A percentile compares a stretch with the other conserved stretches of the same genome.
Evolutionary conservation across 2,797 vertebrate species (phyloP).

Genomic region (Sebastes oblongus): DNA sequence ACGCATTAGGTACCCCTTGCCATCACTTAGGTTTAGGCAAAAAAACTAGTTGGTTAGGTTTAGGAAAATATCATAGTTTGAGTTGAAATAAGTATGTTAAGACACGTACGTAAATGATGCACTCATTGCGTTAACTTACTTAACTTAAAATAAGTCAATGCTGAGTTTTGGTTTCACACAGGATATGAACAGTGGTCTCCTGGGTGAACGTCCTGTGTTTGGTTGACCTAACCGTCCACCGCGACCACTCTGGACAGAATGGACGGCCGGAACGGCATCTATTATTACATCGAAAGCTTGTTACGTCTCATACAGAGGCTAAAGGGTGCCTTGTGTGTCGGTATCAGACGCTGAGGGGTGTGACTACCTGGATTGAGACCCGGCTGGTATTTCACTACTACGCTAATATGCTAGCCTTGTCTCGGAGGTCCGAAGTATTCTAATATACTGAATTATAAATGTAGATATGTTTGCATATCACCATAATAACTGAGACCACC

Average conservation of each 20-base stretch:
- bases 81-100: neutral
- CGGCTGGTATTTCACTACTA: neutral
- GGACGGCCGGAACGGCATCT: rapidly evolving
- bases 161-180: neutral
- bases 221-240: neutral
- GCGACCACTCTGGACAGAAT: neutral
- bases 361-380: neutral
- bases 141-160: too few species aligned
- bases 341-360: neutral
- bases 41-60: rapidly evolving
- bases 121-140: rapidly evolving
- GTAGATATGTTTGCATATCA: neutral
- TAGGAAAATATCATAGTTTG: neutral
- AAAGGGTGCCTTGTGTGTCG: neutral
- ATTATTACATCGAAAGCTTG: too few species aligned
- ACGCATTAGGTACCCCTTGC: neutral
- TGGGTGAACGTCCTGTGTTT: neutral
- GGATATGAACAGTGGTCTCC: too few species aligned
- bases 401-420: neutral
- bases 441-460: too few species aligned
- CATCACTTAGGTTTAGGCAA: neutral
- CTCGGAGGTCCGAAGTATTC: too few species aligned
- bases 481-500: neutral
- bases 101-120: rapidly evolving
- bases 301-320: neutral